phyloP scores from a whole-genome alignment of 2,888 invertebrate species.

The Eilema depressum region DNA sequence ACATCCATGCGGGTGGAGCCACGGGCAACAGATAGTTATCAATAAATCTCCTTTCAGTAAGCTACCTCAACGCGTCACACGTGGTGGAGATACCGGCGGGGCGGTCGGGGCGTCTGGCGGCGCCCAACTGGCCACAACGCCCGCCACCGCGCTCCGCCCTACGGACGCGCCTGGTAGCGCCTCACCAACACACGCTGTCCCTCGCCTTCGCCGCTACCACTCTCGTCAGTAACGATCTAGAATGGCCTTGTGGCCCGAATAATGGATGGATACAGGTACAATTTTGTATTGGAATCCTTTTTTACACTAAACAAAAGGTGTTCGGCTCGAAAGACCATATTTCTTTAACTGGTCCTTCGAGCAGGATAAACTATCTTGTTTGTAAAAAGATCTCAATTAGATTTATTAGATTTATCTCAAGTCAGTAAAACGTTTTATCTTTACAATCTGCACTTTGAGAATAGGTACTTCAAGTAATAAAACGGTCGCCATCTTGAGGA shows the following conservation, averaged over 20 bases:
- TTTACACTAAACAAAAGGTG: not conserved
- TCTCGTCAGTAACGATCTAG: slow-evolving; percentile 48
- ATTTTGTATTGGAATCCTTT: not conserved
- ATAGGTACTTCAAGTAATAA: too few species aligned
- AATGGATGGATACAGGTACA: slow-evolving; percentile 85
- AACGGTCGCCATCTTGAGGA: too few species aligned
- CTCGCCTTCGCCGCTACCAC: slow-evolving; percentile 64
- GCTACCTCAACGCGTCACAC: slow-evolving; percentile 71
- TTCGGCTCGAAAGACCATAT: not conserved
- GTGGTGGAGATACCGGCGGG: slow-evolving; percentile 62
- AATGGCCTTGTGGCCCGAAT: slow-evolving; percentile 77
- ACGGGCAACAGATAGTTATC: too few species aligned
- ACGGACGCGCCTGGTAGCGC: slow-evolving; percentile 69
- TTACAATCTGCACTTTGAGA: not conserved
- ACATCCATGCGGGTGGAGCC: too few species aligned
- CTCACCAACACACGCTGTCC: slow-evolving; percentile 72
- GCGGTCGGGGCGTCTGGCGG: slow-evolving; percentile 65
- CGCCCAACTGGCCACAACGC: slow-evolving; percentile 75
- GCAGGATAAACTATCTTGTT: not conserved
- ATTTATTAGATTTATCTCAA: not conserved
- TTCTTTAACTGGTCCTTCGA: not conserved
- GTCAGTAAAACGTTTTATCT: not conserved
- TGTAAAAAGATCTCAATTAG: not conserved
- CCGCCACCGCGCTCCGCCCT: slow-evolving; percentile 64
- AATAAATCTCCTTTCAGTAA: slow-evolving; percentile 58